Conservation (phyloP, 2,797 vertebrate species). For the Coranthus polyacanthus region DNA sequence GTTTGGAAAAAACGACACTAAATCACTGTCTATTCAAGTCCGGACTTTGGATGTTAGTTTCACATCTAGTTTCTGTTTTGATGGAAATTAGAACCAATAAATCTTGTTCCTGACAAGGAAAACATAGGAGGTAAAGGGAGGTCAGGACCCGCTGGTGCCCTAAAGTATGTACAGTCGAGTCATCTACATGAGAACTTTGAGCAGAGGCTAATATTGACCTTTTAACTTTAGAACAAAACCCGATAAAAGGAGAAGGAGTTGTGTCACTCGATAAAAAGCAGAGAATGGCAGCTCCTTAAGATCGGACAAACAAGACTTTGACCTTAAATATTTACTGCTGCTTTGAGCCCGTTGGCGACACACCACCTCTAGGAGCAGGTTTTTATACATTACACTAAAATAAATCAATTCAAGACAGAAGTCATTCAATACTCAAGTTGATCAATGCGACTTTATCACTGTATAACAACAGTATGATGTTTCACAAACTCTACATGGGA, state of each 20-base stretch:
- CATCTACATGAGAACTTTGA: not conserved
- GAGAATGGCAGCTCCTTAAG: conserved; percentile 18
- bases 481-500: too few species aligned
- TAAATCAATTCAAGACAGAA: too few species aligned
- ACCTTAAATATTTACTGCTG: conserved; percentile 12
- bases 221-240: conserved; percentile 16
- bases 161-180: not conserved
- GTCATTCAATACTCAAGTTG: too few species aligned
- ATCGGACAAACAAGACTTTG: conserved; percentile 45
- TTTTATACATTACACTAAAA: not conserved
- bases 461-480: too few species aligned
- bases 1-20: conserved; percentile 30
- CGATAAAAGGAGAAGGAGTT: conserved; percentile 33
- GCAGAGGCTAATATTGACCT: not conserved
- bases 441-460: too few species aligned
- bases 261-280: conserved; percentile 10
- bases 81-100: conserved; percentile 5
- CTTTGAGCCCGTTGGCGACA: not conserved
- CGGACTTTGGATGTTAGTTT: not conserved
- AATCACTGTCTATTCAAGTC: not conserved
- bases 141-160: not conserved
- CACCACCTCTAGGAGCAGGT: not conserved
- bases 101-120: not conserved
- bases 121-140: not conserved
- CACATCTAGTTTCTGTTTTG: conserved; percentile 21